Percentiles rank a stretch among this genome's conserved stretches.
phyloP scores from a whole-genome alignment of 2,797 vertebrate species.

The Acrossocheilus wenchowensis region DNA sequence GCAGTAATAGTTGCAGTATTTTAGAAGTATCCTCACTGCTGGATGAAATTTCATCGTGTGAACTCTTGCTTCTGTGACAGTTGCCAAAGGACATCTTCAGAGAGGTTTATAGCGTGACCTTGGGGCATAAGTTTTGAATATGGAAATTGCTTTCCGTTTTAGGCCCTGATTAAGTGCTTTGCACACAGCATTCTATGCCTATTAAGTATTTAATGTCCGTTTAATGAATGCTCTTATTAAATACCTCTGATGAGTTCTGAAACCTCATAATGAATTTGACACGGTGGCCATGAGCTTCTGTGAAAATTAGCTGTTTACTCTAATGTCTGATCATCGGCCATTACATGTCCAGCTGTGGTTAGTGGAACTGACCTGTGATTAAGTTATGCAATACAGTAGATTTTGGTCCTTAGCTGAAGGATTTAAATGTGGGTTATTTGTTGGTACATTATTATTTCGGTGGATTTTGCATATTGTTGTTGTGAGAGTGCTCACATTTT shows the following conservation, averaged over 20 bases:
- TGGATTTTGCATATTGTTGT: neutral
- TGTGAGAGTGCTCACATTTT: neutral
- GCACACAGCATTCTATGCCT: slow-evolving; percentile 56
- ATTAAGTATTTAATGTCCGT: slow-evolving; percentile 60
- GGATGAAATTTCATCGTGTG: slow-evolving; percentile 7
- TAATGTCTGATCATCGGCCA: slow-evolving; percentile 9
- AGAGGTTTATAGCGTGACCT: slow-evolving; percentile 57
- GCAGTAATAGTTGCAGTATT: neutral
- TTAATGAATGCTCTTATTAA: slow-evolving; percentile 62
- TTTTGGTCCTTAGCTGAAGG: neutral
- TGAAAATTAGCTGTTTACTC: slow-evolving; percentile 39
- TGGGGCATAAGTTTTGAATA: slow-evolving; percentile 59
- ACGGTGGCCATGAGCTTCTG: slow-evolving; percentile 43
- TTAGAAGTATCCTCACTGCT: neutral
- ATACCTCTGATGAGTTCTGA: slow-evolving; percentile 59
- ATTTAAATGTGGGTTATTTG: neutral
- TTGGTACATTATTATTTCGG: neutral
- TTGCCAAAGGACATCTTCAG: slow-evolving; percentile 42
- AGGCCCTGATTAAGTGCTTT: slow-evolving; percentile 57
- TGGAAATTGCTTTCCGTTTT: slow-evolving; percentile 63
- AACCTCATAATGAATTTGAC: slow-evolving; percentile 55
- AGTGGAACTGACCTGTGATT: neutral
- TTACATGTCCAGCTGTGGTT: slow-evolving; percentile 29
- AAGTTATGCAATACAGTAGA: neutral
- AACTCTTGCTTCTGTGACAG: slow-evolving; percentile 16